Evolutionary conservation across 2,797 vertebrate species (phyloP), one percentile per base, ranked within the genome.

Genomic region (Argya squamiceps): DNA sequence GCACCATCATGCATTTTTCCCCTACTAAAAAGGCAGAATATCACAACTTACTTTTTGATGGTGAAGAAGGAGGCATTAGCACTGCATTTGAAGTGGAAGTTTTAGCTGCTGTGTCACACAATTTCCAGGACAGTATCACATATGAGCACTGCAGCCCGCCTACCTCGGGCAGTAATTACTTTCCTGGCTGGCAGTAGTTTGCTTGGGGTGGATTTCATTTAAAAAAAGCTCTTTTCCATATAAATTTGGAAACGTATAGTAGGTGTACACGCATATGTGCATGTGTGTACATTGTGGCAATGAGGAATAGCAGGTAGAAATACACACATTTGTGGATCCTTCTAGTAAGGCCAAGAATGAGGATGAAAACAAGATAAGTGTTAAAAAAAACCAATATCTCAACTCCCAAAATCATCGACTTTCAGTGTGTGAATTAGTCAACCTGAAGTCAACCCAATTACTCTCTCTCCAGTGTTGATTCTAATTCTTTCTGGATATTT

Each of bases 401-500:
- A 69, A 1, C 10, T 26, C n/a, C 12, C 21, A 3, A 78, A 78
- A 71, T 69, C 62, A 76, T 55, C 4, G 3, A 50, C 71, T 90
- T 91, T 44, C 52, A 76, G 50, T 30, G 70, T 13, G 3, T 65
- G 86, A 95, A 95, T 88, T 92, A 76, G 36, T 93, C 93, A 91
- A 75, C 36, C 80, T 75, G 70, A 93, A 95, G 36, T 93, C 95
- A 93, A 58, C 73, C 50, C 47, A 93, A 86, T 96, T 96, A 96
- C 58, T 41, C 50, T 74, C n/a, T 93, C 71, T 69, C 60, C 88
- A 50, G 30, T 64, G 49, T 44, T 85, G 65, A 73, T 86, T 94
- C 43, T 94, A 80, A 95, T 97, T 97, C 44, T 65, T 95, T 89
- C 65, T 76, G 74, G 60, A 79, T 90, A 85, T 90, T 95, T 97